Base-by-base conservation (phyloP, 1,140 invertebrate species). In the Ips nitidus region DNA sequence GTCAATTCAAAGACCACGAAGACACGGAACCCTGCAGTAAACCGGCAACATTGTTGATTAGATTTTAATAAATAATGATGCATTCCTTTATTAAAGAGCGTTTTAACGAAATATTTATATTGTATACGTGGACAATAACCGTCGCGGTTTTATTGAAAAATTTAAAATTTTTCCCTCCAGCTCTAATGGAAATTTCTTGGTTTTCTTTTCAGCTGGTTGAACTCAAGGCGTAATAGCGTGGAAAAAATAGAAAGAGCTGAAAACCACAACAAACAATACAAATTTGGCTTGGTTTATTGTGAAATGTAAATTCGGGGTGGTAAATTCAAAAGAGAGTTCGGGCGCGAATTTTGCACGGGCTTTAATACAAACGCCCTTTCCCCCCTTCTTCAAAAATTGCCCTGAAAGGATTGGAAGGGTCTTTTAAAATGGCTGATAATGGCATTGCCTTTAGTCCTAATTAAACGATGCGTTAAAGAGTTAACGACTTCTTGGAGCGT, bases 391-490 rank as follows among this genome's bases (percentile, higher is more conserved):
- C 42, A 66, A 68, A 68, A 68, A 52, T 59, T 60, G 47, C 66
- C 66, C 45, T 53, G 41, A 41, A 60, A 59, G 61, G 59, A 36
- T 4, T 55, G 41, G 41, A 58, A 66, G 64, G 52, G 68, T 56
- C 52, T 63, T 61, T 57, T 70, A 70, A 70, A 70, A 70, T 50
- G 60, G 68, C 68, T 70, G 68, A 64, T 70, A 70, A 70, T 70
- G 61, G 61, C 68, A 70, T 53, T 70, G 61, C 59, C 68, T 64
- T 70, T 52, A 64, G 60, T 70, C 43, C 60, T 70, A 70, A 70
- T 70, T 70, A 70, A 64, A 70, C 68, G 61, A 70, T 64, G 61
- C 68, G 61, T 70, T 70, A 70, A 70, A 70, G 68, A 70, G 68
- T 70, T 70, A 70, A 70, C 60, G 61, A 70, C 68, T 64, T 64